phyloP scores from a whole-genome alignment of 2,888 invertebrate species.

The Sinodicranocentrus sp. region DNA sequence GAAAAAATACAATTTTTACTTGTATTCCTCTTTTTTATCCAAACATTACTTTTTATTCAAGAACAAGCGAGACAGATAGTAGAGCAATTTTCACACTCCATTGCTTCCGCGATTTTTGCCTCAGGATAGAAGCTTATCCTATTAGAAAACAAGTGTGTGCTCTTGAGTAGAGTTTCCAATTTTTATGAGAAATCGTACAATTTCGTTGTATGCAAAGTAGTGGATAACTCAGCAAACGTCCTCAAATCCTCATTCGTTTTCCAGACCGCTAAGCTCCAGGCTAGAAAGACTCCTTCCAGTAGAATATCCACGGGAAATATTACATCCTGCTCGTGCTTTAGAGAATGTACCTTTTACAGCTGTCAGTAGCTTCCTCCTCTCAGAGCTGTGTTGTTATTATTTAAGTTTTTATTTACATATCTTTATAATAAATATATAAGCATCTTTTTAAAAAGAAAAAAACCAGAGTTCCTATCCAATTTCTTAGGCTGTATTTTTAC shows the following conservation, averaged over 20 bases:
- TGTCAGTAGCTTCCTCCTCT: slow-evolving; percentile 27
- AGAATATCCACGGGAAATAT: too few species aligned
- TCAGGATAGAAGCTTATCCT: too few species aligned
- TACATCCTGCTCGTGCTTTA: too few species aligned
- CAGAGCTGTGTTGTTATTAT: slow-evolving; percentile 5
- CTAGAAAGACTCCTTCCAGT: too few species aligned
- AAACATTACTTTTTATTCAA: neutral
- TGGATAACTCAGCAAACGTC: too few species aligned
- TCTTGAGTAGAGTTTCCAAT: too few species aligned
- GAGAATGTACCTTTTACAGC: slow-evolving; percentile 35
- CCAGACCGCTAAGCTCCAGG: too few species aligned
- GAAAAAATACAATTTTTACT: slow-evolving; percentile 14
- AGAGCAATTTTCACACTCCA: slow-evolving; percentile 51
- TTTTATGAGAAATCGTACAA: too few species aligned
- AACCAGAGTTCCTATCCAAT: neutral
- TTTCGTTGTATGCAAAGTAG: too few species aligned
- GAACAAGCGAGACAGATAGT: slow-evolving; percentile 11
- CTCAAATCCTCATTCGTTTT: too few species aligned
- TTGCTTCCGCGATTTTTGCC: slow-evolving; percentile 34
- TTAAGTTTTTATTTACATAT: slow-evolving; percentile 15
- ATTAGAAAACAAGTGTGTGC: too few species aligned
- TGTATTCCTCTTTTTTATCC: neutral
- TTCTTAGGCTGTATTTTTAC: too few species aligned
- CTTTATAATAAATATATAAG: neutral
- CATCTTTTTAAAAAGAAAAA: slow-evolving; percentile 1